Conservation (phyloP, 2,797 vertebrate genomes). For the Micropoecilia bifurca region DNA sequence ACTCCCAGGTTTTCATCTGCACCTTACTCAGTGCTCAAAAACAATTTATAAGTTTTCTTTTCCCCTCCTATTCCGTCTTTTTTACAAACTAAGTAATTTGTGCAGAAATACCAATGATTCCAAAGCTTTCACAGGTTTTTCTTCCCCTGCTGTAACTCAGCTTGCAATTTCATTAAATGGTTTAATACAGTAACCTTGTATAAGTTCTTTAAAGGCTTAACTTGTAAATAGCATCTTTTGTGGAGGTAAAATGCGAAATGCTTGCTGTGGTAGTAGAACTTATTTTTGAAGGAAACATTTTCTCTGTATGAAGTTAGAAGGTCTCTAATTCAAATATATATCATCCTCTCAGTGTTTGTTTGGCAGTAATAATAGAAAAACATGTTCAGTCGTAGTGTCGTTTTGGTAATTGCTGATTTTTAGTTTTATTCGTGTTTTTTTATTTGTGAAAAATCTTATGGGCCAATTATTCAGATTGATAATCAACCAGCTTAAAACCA, state of each 20-base stretch:
- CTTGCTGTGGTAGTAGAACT: background rate
- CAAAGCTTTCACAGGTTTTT: constrained; percentile 1
- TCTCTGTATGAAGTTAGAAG: constrained; percentile 4
- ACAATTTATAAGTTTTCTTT: background rate
- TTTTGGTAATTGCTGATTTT: background rate
- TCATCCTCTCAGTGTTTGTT: background rate
- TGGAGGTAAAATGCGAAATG: background rate
- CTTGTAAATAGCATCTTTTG: constrained; percentile 10
- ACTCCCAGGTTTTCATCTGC: background rate
- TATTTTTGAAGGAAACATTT: background rate
- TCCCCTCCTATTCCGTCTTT: too few relatives aligned
- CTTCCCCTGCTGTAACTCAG: background rate
- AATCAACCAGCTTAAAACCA: background rate
- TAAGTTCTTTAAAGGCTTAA: background rate
- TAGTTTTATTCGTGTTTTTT: background rate
- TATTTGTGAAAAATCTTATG: background rate
- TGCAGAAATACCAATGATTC: background rate
- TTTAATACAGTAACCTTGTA: background rate
- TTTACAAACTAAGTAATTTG: background rate
- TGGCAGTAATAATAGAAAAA: background rate
- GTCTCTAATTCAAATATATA: background rate
- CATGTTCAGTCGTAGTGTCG: background rate
- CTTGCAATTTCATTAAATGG: background rate
- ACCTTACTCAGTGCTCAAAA: background rate
- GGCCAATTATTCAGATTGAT: background rate